Base-by-base conservation (phyloP, 2,797 vertebrate genomes). In the Intellagama lesueurii region DNA sequence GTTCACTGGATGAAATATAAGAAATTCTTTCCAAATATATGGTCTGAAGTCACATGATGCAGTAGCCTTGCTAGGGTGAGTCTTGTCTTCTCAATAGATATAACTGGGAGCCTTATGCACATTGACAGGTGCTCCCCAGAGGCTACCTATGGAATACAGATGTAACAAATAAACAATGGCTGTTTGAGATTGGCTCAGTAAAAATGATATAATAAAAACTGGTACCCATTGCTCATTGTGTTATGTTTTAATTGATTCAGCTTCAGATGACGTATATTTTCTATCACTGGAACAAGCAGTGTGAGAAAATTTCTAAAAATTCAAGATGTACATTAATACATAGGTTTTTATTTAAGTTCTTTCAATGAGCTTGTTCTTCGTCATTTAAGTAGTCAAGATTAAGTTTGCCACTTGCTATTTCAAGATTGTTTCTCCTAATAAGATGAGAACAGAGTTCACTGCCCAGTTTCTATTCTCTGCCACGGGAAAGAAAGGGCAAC, bases 241-340 rank as follows among this genome's bases (percentile, higher is more conserved):
- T 95, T 95, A 95, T 40, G 87, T 90, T 91, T 86, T 94, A 95
- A 96, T 94, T 52, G 28, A 44, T 96, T 96, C 94, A 94, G 24
- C 91, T 90, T 93, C 91, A 93, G 85, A 95, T 93, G 93, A 92
- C 94, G 94, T 93, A 91, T 93, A 80, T 93, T 95, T 95, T 93
- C 91, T 89, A 90, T 91, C 92, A 95, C 93, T n/a, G 95, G 94
- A 96, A 95, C 91, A 96, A 97, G 96, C 73, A 94, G 90, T 91
- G 95, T 68, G 5, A 95, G 93, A 94, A 95, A 94, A 92, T 96
- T 94, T 87, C 93, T 92, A 94, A 95, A 96, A 96, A 96, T 95
- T 96, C 93, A 93, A 95, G 95, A 96, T 93, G 94, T 93, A 77
- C 93, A 96, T 95, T 96, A 96, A 92, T 95, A 94, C 89, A 92